Evolutionary conservation across 92 coral and sea anemone genomes (phyloP), one percentile per base, ranked within the genome.

Genomic region (Zoanthus gigantus): DNA sequence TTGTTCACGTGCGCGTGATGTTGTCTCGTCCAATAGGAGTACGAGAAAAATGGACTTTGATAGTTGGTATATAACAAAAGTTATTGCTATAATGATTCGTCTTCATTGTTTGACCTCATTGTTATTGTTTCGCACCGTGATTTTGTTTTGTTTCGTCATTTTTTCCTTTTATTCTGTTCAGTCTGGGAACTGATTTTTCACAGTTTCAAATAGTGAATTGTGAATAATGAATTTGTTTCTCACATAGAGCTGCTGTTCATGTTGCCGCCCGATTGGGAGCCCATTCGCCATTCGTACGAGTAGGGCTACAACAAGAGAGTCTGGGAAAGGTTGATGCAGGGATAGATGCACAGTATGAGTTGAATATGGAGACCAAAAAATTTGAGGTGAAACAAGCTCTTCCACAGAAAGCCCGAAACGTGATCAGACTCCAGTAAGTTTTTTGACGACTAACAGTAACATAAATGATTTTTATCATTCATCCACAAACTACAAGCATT

Each of bases 241-340:
- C 5, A 29, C 50, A 37, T 60, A 96, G 98, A 78, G 44, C 88
- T 7, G 84, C 94, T 4, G 48, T 79, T 2, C 87, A 89, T 68
- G 90, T 87, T 31, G 90, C 92, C 6, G 85, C 89, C 18, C 48
- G 32, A 74, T 72, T 91, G 50, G 87, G 90, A 4, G 88, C 85
- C 6, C 94, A 94, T 74, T 90, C 94, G 11, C 99, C 99, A 34
- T 91, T 91, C 80, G 87, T 91, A 3, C 97, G 95, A 50, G 92
- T 91, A 15, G 98, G 97, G 23, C 9, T 97, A 37, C 82, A 60
- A 61, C 65, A 86, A 78, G 79, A 90, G 31, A 88, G 77, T 0
- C 78, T 74, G 23, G 30, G 92, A 44, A 71, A 87, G 45, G 42
- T 90, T 8, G 80, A 65, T 29, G 60, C 90, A 7, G 87, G 68